Evolutionary conservation across 2,113 vertebrate genomes (phyloP).

Genomic region (Hippopotamus amphibius): DNA sequence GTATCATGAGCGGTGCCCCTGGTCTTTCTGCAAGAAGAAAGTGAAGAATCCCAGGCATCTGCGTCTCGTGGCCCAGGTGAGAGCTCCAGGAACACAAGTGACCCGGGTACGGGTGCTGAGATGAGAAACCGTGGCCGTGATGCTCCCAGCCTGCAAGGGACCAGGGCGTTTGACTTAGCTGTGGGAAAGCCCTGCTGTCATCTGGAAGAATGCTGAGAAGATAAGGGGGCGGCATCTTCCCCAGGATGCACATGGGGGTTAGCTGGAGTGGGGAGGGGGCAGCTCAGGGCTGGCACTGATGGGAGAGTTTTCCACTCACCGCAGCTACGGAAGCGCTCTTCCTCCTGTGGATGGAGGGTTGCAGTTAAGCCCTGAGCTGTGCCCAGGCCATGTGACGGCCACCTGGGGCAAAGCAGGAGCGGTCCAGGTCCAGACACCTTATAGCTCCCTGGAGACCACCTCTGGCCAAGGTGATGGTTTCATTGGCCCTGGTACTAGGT

Average conservation of each 20-base stretch:
- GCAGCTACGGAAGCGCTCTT: background rate
- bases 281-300: background rate
- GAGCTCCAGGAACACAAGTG: background rate
- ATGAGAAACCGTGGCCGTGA: background rate
- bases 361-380: background rate
- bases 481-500: background rate
- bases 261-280: background rate
- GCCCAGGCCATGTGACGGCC: background rate
- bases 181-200: background rate
- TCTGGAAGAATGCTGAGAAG: background rate
- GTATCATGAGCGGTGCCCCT: fast-evolving
- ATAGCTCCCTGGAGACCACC: background rate
- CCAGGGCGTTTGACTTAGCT: background rate
- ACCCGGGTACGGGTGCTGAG: background rate
- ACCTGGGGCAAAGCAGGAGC: background rate
- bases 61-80: background rate
- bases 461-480: background rate
- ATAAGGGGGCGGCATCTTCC: background rate
- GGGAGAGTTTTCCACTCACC: background rate
- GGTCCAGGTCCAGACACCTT: background rate
- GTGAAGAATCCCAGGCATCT: background rate
- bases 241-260: background rate
- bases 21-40: background rate
- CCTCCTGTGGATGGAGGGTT: background rate
- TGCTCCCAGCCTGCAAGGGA: background rate